Conservation (phyloP, 2,113 vertebrate species). For the Mormyrus lacerda region DNA sequence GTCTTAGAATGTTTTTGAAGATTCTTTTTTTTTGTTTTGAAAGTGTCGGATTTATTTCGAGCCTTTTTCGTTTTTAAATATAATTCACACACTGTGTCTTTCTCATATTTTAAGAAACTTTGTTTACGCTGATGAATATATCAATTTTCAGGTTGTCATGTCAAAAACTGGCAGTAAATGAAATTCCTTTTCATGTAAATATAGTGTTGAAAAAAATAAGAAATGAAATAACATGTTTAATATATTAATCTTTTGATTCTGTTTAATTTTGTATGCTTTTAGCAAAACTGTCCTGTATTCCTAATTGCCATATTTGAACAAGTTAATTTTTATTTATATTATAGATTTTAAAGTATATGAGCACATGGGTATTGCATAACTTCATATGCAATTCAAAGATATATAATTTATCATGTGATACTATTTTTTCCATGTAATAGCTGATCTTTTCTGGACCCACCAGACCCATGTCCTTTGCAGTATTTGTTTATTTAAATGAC, state of each 20-base stretch:
- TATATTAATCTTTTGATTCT: constrained; percentile 54
- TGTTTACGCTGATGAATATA: not conserved
- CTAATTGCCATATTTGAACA: not conserved
- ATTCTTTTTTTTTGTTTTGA: constrained; percentile 1
- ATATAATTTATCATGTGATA: not conserved
- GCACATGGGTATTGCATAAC: constrained; percentile 28
- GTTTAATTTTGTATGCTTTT: constrained; percentile 40
- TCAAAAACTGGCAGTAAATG: constrained; percentile 37
- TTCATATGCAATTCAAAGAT: no score
- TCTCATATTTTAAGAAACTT: not conserved
- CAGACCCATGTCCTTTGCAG: not conserved
- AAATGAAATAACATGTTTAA: constrained; percentile 52
- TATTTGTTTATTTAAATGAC: not conserved
- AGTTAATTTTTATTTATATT: not conserved
- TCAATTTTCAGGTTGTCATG: constrained; percentile 51
- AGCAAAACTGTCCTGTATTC: not conserved
- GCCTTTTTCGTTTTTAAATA: not conserved
- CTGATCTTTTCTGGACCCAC: not conserved
- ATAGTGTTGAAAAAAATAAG: constrained; percentile 56
- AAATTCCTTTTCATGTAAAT: constrained; percentile 55
- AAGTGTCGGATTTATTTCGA: not conserved
- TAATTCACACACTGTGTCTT: constrained; percentile 40
- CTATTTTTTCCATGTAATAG: not conserved
- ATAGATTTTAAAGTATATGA: constrained; percentile 24
- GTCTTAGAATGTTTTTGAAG: constrained; percentile 49